Base-by-base conservation (phyloP, 2,888 invertebrate genomes). In the Synanthedon tipuliformis region DNA sequence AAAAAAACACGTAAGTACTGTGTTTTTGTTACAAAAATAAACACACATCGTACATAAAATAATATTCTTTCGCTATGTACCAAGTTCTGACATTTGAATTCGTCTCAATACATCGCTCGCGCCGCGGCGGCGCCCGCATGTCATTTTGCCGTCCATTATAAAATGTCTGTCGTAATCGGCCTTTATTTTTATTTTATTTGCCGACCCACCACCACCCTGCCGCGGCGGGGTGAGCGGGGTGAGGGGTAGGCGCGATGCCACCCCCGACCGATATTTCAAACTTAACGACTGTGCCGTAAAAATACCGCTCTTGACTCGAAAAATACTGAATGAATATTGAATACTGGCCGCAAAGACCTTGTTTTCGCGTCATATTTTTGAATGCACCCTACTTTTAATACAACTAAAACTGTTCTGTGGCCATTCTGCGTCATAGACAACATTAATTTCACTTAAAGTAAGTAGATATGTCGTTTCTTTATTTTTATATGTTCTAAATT, bases 131-230 rank as follows among this genome's bases (percentile, higher is more conserved):
- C 83, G 84, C 85, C 86, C 86, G 85, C 85, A 83, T 86, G 85
- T 82, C 84, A 82, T 84, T 84, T 78, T 72, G 66, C 58, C 74
- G 78, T 75, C 84, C 82, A 86, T 87, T 87, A 86, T 85, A 86
- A 86, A 85, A 85, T 84, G 86, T 82, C 84, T 83, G 77, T 75
- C 63, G 79, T 82, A 82, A 83, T 82, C 83, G 82, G 75, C 78
- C 81, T 84, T 83, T 82, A 83, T 85, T 85, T 85, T 85, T 84
- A 84, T 86, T 86, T 86, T 81, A 83, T 84, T 83, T 79, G 78
- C 78, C 75, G 71, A 71, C 76, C 73, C 66, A 72, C 75, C 66
- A 72, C 75, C 66, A 63, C 59, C 55, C 58, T 8, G 13, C 50
- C 50, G 13, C 45, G 54, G 34, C 27, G 34, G 34, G 10, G 34